A percentile compares a stretch with the other conserved stretches of the same genome.
phyloP scores from a whole-genome alignment of 92 coral and sea anemone species.

The Pocillopora grandis region DNA sequence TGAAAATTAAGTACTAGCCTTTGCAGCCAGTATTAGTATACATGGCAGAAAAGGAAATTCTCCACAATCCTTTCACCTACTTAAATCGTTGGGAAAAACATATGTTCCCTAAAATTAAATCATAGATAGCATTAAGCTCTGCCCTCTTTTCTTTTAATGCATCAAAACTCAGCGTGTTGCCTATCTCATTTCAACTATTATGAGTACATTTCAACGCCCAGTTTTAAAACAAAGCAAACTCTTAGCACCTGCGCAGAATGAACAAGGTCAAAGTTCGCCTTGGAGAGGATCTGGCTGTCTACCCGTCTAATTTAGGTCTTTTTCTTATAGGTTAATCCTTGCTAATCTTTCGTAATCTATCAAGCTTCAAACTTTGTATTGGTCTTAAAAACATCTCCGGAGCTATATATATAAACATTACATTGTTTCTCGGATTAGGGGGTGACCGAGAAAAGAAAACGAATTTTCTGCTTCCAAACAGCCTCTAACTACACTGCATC shows the following conservation, averaged over 20 bases:
- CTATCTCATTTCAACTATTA: not conserved
- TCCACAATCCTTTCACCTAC: not conserved
- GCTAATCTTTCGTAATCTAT: constrained; percentile 29
- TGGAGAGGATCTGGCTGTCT: constrained; percentile 2
- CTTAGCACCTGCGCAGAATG: not conserved
- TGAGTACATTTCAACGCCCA: not conserved
- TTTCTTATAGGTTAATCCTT: constrained; percentile 12
- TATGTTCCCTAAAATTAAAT: not conserved
- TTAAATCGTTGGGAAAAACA: not conserved
- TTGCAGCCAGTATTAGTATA: not conserved
- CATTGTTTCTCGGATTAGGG: constrained; percentile 33
- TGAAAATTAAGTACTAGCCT: not conserved
- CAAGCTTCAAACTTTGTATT: constrained; percentile 31
- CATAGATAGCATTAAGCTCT: not conserved
- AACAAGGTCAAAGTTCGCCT: not conserved
- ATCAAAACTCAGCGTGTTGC: not conserved
- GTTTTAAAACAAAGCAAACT: not conserved
- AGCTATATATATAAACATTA: constrained; percentile 22
- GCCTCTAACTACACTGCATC: not conserved
- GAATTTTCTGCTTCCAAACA: not conserved
- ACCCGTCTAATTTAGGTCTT: not conserved
- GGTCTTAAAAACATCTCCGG: constrained; percentile 35
- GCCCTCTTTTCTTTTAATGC: not conserved
- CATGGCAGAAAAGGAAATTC: not conserved
- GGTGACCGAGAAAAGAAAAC: not conserved